These are phyloP conservation scores for Spheniscus humboldti DNA, from an alignment of 2,797 vertebrate genomes.

Conservation along the genomic window DNA sequence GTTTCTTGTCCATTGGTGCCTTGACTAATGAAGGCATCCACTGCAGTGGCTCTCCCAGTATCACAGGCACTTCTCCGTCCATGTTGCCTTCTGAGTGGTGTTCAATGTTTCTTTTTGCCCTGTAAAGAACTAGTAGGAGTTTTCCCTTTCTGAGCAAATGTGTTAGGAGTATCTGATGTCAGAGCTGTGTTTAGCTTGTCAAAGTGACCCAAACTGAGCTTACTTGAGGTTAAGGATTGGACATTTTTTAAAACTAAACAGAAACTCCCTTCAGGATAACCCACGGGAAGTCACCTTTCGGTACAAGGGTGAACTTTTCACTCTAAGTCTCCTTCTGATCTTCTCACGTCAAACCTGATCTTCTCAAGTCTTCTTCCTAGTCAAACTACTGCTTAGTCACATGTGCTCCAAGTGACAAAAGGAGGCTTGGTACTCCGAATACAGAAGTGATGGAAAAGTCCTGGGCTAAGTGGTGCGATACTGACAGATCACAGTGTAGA, in stretches of 20 bases:
- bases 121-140: background rate
- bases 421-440: background rate
- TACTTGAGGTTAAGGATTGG: background rate
- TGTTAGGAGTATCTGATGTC: background rate
- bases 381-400: background rate
- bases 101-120: background rate
- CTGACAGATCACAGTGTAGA: background rate
- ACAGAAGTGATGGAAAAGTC: background rate
- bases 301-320: background rate
- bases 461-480: background rate
- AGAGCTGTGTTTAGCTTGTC: background rate
- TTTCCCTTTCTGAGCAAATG: background rate
- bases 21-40: background rate
- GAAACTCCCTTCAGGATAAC: background rate
- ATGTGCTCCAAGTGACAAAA: background rate
- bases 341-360: background rate
- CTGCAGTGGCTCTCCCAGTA: background rate
- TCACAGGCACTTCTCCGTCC: background rate
- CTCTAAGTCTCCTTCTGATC: background rate
- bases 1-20: background rate
- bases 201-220: background rate
- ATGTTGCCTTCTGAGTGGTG: background rate
- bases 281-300: background rate
- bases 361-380: background rate
- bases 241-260: background rate